Conservation (phyloP, 2,888 invertebrate species). For the Amaurobius ferox region DNA sequence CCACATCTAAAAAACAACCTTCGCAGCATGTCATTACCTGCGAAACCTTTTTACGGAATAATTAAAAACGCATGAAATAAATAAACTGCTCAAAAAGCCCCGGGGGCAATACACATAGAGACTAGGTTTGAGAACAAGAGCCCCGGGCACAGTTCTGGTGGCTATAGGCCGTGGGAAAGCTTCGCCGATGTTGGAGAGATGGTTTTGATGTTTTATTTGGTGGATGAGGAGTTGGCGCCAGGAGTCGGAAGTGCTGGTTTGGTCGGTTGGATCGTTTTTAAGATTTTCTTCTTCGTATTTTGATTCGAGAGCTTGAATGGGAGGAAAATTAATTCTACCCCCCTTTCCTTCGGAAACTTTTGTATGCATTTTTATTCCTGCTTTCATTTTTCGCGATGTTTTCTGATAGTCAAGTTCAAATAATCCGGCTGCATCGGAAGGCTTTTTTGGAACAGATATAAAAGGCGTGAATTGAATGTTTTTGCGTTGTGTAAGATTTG, state of each 20-base stretch:
- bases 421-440: too few species aligned
- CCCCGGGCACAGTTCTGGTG: not conserved
- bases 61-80: constrained; percentile 15
- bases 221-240: not conserved
- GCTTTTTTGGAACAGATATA: too few species aligned
- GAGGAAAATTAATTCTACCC: too few species aligned
- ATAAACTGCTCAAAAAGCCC: not conserved
- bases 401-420: too few species aligned
- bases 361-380: too few species aligned
- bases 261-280: not conserved
- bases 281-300: not conserved
- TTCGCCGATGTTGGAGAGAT: not conserved
- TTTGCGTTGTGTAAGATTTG: too few species aligned
- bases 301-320: too few species aligned
- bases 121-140: not conserved
- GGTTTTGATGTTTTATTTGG: not conserved
- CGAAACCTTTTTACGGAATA: constrained; percentile 7
- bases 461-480: too few species aligned
- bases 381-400: too few species aligned
- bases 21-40: constrained; percentile 10
- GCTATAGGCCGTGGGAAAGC: constrained; percentile 12
- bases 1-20: not conserved
- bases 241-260: not conserved
- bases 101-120: not conserved
- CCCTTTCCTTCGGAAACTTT: too few species aligned